phyloP scores from a whole-genome alignment of 2,888 invertebrate genomes.

The Apodemia duryi region DNA sequence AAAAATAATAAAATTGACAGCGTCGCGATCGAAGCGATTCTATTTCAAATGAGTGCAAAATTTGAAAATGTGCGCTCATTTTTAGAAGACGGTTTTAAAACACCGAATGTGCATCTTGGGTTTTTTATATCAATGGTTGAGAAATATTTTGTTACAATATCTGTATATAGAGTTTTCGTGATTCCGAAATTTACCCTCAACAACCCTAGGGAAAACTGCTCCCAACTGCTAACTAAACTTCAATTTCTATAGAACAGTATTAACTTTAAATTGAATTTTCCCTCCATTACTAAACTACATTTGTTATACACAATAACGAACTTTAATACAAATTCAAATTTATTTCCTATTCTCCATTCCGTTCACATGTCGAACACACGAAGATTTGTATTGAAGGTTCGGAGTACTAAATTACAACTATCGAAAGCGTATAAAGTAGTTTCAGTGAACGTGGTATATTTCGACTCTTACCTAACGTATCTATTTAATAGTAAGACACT shows the following conservation, averaged over 20 bases:
- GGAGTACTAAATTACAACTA: slow-evolving; percentile 16
- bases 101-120: too few relatives aligned
- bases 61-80: too few relatives aligned
- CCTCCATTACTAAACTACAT: neutral
- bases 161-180: too few relatives aligned
- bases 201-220: neutral
- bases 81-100: too few relatives aligned
- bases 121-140: too few relatives aligned
- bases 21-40: too few relatives aligned
- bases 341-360: slow-evolving; percentile 9
- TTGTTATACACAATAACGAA: slow-evolving; percentile 9
- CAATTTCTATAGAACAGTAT: neutral
- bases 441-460: slow-evolving; percentile 1
- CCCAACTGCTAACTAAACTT: neutral
- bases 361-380: slow-evolving; percentile 14
- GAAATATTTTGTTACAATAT: too few relatives aligned
- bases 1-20: too few relatives aligned
- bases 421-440: slow-evolving; percentile 8
- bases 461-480: neutral
- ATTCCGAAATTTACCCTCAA: neutral
- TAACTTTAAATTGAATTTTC: slow-evolving; percentile 8
- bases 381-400: slow-evolving; percentile 13
- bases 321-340: slow-evolving; percentile 14
- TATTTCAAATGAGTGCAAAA: too few relatives aligned
- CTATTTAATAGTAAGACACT: neutral